A percentile compares a stretch with the other conserved stretches of the same genome.
Evolutionary conservation across 2,888 invertebrate genomes (phyloP).

Genomic region (Lithophane leautieri): DNA sequence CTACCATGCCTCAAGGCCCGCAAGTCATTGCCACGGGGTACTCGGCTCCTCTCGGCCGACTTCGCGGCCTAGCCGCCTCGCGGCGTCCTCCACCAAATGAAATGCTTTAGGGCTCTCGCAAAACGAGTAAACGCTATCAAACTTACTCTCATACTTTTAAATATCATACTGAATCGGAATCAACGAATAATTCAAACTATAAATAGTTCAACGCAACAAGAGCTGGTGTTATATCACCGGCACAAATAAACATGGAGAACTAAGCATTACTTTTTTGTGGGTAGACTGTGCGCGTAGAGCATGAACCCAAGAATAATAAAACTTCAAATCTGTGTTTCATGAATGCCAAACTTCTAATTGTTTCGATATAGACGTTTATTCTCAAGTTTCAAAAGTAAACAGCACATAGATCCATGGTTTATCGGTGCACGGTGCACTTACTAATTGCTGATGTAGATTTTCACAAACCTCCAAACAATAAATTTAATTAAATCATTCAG

Average conservation of each 20-base stretch:
- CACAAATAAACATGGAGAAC: constrained; percentile 44
- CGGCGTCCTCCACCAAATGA: constrained; percentile 74
- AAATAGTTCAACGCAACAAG: constrained; percentile 28
- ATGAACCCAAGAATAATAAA: constrained; percentile 43
- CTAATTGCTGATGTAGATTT: constrained; percentile 18
- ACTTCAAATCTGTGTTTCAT: constrained; percentile 35
- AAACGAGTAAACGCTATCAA: constrained; percentile 38
- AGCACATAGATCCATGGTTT: not conserved
- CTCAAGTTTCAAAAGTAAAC: constrained; percentile 27
- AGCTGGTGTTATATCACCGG: constrained; percentile 35
- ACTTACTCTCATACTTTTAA: constrained; percentile 24
- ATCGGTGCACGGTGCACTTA: not conserved
- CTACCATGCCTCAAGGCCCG: constrained; percentile 81
- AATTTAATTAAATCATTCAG: not conserved
- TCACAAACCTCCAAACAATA: not conserved
- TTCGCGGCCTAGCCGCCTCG: constrained; percentile 72
- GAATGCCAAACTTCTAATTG: constrained; percentile 39
- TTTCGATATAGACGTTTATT: constrained; percentile 12
- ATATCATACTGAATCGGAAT: constrained; percentile 22
- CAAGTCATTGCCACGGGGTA: constrained; percentile 83
- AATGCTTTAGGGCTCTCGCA: constrained; percentile 57
- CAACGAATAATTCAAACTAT: constrained; percentile 31
- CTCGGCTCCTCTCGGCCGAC: constrained; percentile 69
- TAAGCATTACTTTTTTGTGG: constrained; percentile 49
- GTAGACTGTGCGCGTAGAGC: constrained; percentile 43